Evolutionary conservation across 30 jellyfish, hydroid and myxozoan genomes (phyloP), one percentile per base, ranked within the genome.

Genomic region (Cassiopea xamachana): DNA sequence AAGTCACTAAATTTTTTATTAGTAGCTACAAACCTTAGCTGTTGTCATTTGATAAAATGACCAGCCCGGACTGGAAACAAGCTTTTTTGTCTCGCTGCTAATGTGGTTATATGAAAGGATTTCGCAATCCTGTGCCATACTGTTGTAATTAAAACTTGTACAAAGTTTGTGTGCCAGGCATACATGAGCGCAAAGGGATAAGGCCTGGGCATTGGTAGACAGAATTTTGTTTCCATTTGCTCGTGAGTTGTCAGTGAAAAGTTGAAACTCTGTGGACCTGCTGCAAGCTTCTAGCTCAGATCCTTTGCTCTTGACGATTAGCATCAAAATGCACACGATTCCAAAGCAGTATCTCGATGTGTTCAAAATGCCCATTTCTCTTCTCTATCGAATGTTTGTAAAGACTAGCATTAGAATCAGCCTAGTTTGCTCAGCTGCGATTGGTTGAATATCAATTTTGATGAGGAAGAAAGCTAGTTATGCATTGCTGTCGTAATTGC

Each of bases 321-420:
- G 0, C 64, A 55, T 55, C 64, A 55, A 0, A 0, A 10, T 0
- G 64, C 0, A 55, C 0, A 55, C 0, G 0, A 0, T 0, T 0
- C 0, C 0, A 0, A 55, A 10, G 64, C 0, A 55, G 64, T 0
- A n/a, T n/a, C n/a, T n/a, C n/a, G n/a, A n/a, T n/a, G n/a, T n/a
- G n/a, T n/a, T n/a, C n/a, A n/a, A n/a, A n/a, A n/a, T n/a, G n/a
- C n/a, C n/a, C n/a, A n/a, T n/a, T n/a, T n/a, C n/a, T n/a, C n/a
- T n/a, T n/a, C n/a, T n/a, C n/a, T n/a, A n/a, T n/a, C n/a, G n/a
- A n/a, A n/a, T n/a, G n/a, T n/a, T n/a, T n/a, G n/a, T n/a, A n/a
- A n/a, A n/a, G n/a, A n/a, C n/a, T n/a, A n/a, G n/a, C n/a, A n/a
- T n/a, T n/a, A n/a, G n/a, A n/a, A n/a, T n/a, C n/a, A n/a, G n/a